Evolutionary conservation across 23 tunicate species (phyloP), one percentile per base, ranked within the genome.

Genomic region (Corella eumyota): DNA sequence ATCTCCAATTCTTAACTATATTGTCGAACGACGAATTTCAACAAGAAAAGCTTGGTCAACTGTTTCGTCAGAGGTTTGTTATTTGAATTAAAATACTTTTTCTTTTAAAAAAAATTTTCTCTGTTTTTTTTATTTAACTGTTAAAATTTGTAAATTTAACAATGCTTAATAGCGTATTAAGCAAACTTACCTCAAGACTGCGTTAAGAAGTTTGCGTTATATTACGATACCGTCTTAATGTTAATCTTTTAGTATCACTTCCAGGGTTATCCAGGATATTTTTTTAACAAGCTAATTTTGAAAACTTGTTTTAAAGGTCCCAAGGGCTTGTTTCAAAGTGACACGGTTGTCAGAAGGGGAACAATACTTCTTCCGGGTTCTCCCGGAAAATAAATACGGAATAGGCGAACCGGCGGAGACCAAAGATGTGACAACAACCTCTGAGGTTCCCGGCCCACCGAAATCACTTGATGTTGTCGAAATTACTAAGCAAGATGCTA

Each of bases 331-430:
- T 3, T 71, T 54, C 69, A 92, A 92, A 67, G 63, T 92, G 19
- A 67, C 77, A 21, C 70, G 80, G 13, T 70, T 92, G 7, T 32
- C 47, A 19, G 87, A 92, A 72, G 93, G 95, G 5, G 74, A 69
- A 44, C 73, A 77, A 47, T 92, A 92, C 40, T 71, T 68, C 50
- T 81, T 92, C 81, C 71, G 98, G 25, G 93, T 92, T 15, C 67
- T 83, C 25, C 87, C 98, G 40, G 98, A 85, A 25, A 92, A 83
- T 64, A 95, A 92, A 53, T 76, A 92, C 56, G 98, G 98, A 34
- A 67, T 81, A 19, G 98, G 98, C 19, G 92, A 62, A 34, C 98
- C 98, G 13, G 92, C 92, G n/a, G 82, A 80, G 34, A 81, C 80
- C 30, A 28, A 64, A 4, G 86, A 72, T 24, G 90, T 95, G 6